These are phyloP conservation scores for Catonia carolina DNA, from an alignment of 2,888 invertebrate genomes.

Conservation along the genomic window DNA sequence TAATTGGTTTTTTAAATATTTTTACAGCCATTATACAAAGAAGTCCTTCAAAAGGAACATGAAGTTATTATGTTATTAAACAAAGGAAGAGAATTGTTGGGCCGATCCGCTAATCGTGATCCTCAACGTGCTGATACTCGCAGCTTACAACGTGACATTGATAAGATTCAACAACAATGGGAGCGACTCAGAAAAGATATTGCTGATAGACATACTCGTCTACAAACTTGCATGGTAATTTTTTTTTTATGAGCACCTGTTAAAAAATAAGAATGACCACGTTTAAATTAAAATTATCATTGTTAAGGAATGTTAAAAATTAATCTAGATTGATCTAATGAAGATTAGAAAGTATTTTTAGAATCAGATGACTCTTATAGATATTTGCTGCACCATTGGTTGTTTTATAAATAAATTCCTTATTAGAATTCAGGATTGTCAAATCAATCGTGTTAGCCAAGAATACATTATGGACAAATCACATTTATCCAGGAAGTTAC, in stretches of 20 bases:
- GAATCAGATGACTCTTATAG: too few relatives aligned
- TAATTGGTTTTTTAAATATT: too few relatives aligned
- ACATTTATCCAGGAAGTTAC: too few relatives aligned
- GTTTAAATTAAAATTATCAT: too few relatives aligned
- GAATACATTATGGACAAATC: too few relatives aligned
- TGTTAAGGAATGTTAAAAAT: constrained; percentile 1
- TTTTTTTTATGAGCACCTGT: neutral
- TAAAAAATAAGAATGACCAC: constrained; percentile 2
- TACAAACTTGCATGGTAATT: constrained; percentile 70
- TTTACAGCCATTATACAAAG: constrained; percentile 68
- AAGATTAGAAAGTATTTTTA: too few relatives aligned
- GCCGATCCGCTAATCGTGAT: constrained; percentile 46
- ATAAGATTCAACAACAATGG: constrained; percentile 87
- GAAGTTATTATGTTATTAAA: constrained; percentile 91
- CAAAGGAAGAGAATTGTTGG: constrained; percentile 70
- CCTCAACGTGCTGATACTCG: constrained; percentile 52
- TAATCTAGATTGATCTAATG: too few relatives aligned
- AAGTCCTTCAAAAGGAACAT: constrained; percentile 82
- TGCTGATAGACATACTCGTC: constrained; percentile 73
- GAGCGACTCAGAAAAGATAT: constrained; percentile 84
- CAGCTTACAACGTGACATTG: constrained; percentile 68
- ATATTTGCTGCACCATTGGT: too few relatives aligned
- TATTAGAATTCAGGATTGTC: too few relatives aligned
- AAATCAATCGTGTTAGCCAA: too few relatives aligned
- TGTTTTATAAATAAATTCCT: too few relatives aligned